Percentiles rank a stretch among this genome's conserved stretches.
These are phyloP conservation scores for Baryphthengus martii DNA, from an alignment of 2,113 vertebrate species.

Conservation along the genomic window DNA sequence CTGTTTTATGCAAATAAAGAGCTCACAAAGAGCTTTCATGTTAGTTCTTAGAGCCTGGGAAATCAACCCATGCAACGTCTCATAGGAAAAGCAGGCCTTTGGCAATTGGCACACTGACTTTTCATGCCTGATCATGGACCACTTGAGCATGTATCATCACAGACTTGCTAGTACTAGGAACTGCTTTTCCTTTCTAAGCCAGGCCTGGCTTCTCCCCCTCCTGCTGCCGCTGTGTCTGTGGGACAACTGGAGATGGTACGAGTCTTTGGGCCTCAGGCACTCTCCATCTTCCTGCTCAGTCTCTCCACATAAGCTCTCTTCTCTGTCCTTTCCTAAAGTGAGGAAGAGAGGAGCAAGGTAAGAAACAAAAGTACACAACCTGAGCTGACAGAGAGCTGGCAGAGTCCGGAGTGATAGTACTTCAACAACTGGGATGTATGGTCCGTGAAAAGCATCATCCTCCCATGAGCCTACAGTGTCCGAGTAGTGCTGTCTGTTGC, in stretches of 20 bases:
- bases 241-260: not conserved
- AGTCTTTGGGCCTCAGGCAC: not conserved
- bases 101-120: not conserved
- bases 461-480: rapidly evolving
- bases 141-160: rapidly evolving
- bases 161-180: not conserved
- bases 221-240: not conserved
- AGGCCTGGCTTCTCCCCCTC: not conserved
- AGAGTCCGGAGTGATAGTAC: not conserved
- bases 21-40: not conserved
- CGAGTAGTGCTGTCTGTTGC: not conserved
- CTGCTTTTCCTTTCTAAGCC: not conserved
- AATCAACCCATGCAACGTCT: not conserved
- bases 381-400: not conserved
- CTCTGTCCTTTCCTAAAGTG: not conserved
- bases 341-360: not conserved
- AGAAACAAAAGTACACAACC: not conserved
- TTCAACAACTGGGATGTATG: rapidly evolving
- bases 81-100: not conserved
- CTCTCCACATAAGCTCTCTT: not conserved
- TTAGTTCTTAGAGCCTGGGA: not conserved
- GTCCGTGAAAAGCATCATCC: not conserved
- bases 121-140: not conserved
- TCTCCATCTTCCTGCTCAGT: not conserved
- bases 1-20: not conserved